Base-by-base conservation (phyloP, 2,888 invertebrate genomes). In the Pyralis farinalis region DNA sequence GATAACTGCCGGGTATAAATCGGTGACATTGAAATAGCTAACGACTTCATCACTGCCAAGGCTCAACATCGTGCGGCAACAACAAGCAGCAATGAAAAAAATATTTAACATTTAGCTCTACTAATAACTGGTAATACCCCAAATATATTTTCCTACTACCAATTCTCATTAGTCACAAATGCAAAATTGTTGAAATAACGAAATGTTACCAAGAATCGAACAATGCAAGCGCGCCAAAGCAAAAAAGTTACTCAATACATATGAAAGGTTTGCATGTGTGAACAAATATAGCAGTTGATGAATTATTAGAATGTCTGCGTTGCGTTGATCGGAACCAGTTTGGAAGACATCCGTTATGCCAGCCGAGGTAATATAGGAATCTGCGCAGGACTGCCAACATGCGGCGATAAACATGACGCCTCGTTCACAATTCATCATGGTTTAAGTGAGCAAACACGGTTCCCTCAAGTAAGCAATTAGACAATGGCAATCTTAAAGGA, bases 401-500 rank as follows among this genome's bases (percentile, higher is more conserved):
- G 16, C 34, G 22, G 40, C 36, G 37, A 42, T 31, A 33, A 42
- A 16, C 16, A 16, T 16, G 35, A 46, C 43, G 42, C 43, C 43
- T 45, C 43, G 34, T 34, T 49, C 46, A 49, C 45, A 50, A 54
- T 58, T 59, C 55, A 49, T 53, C 55, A 58, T 60, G 58, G 57
- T 58, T 56, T 59, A 54, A 57, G 44, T 47, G 49, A 48, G 36
- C 53, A 57, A 60, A 55, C 62, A 58, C 55, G 58, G 58, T 53
- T 58, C 56, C 53, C 65, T 65, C 56, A 65, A 68, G 54, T 66
- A 63, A 63, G 67, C 78, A 78, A 83, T 84, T 83, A 83, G 71
- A 69, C 78, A 64, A 63, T 66, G 67, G 63, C 79, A 85, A 84
- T 84, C 83, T 71, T 69, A 62, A 76, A 83, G 87, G 86, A 87